phyloP scores from a whole-genome alignment of 92 coral and sea anemone genomes.

The Porites cylindrica region DNA sequence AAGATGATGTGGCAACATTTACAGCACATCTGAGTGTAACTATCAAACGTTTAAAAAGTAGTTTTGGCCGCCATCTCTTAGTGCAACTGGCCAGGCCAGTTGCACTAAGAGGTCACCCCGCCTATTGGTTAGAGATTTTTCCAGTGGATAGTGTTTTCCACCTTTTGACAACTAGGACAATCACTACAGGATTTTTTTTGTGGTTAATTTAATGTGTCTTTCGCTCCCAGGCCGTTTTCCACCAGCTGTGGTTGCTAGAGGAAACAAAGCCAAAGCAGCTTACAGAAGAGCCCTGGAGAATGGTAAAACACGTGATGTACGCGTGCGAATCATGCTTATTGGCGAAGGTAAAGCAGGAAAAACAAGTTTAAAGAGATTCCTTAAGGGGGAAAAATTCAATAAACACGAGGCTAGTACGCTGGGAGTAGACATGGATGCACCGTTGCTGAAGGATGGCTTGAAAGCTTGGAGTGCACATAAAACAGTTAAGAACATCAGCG shows the following conservation, averaged over 20 bases:
- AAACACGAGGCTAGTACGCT: conserved; percentile 34
- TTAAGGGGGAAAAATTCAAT: conserved; percentile 50
- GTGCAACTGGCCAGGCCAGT: too few relatives aligned
- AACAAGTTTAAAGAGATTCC: conserved; percentile 49
- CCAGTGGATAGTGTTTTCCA: too few relatives aligned
- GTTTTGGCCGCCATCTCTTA: too few relatives aligned
- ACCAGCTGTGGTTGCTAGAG: conserved; percentile 44
- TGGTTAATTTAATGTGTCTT: background rate
- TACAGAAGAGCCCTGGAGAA: conserved; percentile 40
- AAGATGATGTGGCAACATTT: too few relatives aligned
- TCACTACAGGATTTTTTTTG: background rate
- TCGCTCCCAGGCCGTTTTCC: conserved; percentile 37
- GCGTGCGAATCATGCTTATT: conserved; percentile 60
- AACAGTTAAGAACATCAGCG: conserved; percentile 19
- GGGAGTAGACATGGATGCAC: conserved; percentile 41
- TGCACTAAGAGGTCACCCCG: too few relatives aligned
- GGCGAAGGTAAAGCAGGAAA: conserved; percentile 43
- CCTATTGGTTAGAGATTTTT: too few relatives aligned
- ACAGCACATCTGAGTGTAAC: too few relatives aligned
- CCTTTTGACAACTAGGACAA: too few relatives aligned
- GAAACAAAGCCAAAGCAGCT: conserved; percentile 38
- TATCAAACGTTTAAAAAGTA: too few relatives aligned
- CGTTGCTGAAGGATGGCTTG: conserved; percentile 22
- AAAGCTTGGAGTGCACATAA: conserved; percentile 27
- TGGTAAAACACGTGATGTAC: conserved; percentile 40